A percentile compares a stretch with the other conserved stretches of the same genome.
Conservation (phyloP, 2,797 vertebrate genomes). For the Moxostoma hubbsi region DNA sequence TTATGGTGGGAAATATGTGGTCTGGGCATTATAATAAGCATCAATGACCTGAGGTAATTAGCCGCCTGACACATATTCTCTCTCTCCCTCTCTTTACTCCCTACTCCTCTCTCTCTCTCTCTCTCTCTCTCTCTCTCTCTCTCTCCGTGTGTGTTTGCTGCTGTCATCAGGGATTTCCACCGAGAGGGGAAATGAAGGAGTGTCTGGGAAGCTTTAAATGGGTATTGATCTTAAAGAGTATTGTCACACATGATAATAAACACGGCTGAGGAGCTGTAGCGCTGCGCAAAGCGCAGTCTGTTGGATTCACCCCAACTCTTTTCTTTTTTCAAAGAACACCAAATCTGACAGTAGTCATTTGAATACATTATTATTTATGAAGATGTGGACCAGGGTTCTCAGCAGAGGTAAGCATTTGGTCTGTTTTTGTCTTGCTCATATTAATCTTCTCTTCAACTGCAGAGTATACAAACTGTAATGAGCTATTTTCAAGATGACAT, state of each 20-base stretch:
- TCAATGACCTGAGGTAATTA: slow-evolving; percentile 80
- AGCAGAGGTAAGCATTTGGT: slow-evolving; percentile 79
- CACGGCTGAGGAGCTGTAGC: slow-evolving; percentile 72
- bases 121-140: slow-evolving; percentile 16
- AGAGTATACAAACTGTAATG: not conserved
- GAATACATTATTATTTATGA: slow-evolving; percentile 60
- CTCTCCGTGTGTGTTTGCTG: slow-evolving; percentile 77
- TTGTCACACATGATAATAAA: slow-evolving; percentile 76
- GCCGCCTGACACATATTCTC: slow-evolving; percentile 68
- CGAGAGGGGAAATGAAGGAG: slow-evolving; percentile 79
- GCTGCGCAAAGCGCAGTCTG: slow-evolving; percentile 60
- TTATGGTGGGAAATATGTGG: slow-evolving; percentile 73
- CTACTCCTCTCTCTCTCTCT: slow-evolving; percentile 15
- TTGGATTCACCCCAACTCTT: not conserved
- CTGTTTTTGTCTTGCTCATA: not conserved
- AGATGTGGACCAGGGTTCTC: slow-evolving; percentile 86
- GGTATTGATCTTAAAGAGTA: slow-evolving; percentile 72
- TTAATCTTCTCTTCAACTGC: slow-evolving; percentile 6
- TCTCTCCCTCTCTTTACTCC: slow-evolving; percentile 9
- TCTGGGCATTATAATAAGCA: slow-evolving; percentile 70
- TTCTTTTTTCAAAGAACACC: slow-evolving; percentile 52
- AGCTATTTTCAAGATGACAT: not conserved
- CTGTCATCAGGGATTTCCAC: slow-evolving; percentile 83
- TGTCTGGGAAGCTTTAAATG: slow-evolving; percentile 77
- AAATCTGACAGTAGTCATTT: slow-evolving; percentile 60